phyloP scores from a whole-genome alignment of 2,888 invertebrate species.

The Lasioglossum lativentre region DNA sequence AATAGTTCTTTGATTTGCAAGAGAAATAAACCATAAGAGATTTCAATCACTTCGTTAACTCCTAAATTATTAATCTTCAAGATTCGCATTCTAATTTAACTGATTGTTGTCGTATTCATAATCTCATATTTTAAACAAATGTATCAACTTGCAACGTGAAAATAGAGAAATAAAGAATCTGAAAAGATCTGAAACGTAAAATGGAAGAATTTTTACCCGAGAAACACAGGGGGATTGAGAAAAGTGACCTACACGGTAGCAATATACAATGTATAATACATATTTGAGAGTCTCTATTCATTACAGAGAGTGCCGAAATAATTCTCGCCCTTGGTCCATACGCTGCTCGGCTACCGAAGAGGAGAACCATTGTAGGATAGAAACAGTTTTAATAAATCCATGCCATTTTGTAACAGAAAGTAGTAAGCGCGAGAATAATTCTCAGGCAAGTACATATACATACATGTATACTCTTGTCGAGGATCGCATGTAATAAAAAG shows the following conservation, averaged over 20 bases:
- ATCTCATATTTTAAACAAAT: too few relatives aligned
- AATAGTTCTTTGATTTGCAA: neutral
- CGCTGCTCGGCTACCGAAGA: neutral
- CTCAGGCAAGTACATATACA: neutral
- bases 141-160: too few relatives aligned
- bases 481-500: neutral
- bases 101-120: too few relatives aligned
- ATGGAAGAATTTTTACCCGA: too few relatives aligned
- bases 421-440: neutral
- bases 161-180: too few relatives aligned
- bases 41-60: neutral
- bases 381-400: neutral
- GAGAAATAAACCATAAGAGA: neutral
- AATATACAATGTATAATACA: neutral
- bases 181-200: too few relatives aligned
- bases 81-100: too few relatives aligned
- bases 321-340: neutral
- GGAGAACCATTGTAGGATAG: neutral
- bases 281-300: neutral
- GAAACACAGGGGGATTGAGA: neutral
- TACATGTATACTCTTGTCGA: neutral
- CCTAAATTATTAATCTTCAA: neutral
- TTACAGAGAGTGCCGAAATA: neutral
- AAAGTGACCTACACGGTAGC: too few relatives aligned
- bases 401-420: neutral